Base-by-base conservation (phyloP, 2,888 invertebrate genomes). In the Drosophila prostipennis region DNA sequence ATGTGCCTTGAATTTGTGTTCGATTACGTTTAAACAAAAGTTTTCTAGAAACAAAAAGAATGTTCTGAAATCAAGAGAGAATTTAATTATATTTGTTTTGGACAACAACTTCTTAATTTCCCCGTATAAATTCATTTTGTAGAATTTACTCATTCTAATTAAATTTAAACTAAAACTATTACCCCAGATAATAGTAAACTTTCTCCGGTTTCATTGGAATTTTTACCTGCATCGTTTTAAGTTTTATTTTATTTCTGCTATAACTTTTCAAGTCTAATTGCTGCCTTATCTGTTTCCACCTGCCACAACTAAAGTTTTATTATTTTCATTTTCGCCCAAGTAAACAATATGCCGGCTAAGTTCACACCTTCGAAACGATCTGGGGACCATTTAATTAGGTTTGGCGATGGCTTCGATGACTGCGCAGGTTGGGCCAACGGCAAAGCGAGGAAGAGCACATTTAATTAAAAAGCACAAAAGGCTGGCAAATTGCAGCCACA, bases 381-480 rank as follows among this genome's bases (percentile, higher is more conserved):
- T 58, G 46, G 36, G 45, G 36, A 49, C 45, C 39, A 63, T 71
- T 69, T 78, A 52, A 75, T 69, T 77, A 34, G 60, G 56, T 54
- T 64, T 74, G 32, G 37, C 39, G 40, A 42, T 46, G 40, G 60
- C 64, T 69, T 72, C 43, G 72, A 45, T 52, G 43, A 32, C 34
- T 48, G 32, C 34, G 16, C 48, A 48, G 48, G 48, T 48, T 34
- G 34, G 48, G 16, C 48, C 16, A 11, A 48, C 16, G 48, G 16
- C 48, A 11, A 11, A 48, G 36, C 4, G 4, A 45, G 23, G 43
- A 23, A 23, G 54, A 34, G 23, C 37, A 45, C 53, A 73, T 79
- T 90, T 84, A 89, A 89, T 90, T 89, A 89, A 89, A 89, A 77
- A 32, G 46, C 78, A 64, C 67, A 65, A 76, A 74, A 60, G 63